A percentile compares a stretch with the other conserved stretches of the same genome.
Conservation (phyloP, 2,113 vertebrate genomes). For the Antigone vipio region DNA sequence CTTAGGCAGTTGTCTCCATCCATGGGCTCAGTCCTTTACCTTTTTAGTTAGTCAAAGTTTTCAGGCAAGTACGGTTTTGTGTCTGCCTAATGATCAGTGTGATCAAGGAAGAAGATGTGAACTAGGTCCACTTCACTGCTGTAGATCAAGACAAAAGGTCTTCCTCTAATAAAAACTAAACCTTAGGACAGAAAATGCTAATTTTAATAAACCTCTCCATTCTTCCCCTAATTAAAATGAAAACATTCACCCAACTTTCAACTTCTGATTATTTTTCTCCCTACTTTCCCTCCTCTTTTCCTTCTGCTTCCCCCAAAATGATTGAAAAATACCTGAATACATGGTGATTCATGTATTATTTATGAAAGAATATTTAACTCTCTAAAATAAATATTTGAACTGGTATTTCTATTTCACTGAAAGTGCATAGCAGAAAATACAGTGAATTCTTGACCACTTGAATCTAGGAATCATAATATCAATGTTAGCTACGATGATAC, state of each 20-base stretch:
- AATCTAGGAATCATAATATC: neutral
- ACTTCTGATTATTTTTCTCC: neutral
- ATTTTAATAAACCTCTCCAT: neutral
- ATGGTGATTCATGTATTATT: neutral
- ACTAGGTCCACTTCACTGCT: neutral
- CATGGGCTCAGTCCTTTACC: neutral
- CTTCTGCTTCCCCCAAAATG: neutral
- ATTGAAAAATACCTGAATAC: neutral
- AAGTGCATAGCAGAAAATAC: neutral
- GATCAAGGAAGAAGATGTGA: neutral
- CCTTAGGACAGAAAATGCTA: neutral
- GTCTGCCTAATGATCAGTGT: neutral
- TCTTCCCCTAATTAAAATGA: neutral
- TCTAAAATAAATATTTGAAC: neutral
- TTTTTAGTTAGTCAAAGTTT: neutral
- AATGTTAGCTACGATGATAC: neutral
- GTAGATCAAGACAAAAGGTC: neutral
- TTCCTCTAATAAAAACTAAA: neutral
- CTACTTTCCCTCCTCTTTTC: neutral
- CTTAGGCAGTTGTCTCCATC: neutral
- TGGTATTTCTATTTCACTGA: neutral
- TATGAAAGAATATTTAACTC: neutral
- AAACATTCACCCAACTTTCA: neutral
- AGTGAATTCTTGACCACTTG: neutral
- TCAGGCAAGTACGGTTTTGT: neutral